Conservation (phyloP, 2,113 vertebrate species). For the Dascyllus trimaculatus region DNA sequence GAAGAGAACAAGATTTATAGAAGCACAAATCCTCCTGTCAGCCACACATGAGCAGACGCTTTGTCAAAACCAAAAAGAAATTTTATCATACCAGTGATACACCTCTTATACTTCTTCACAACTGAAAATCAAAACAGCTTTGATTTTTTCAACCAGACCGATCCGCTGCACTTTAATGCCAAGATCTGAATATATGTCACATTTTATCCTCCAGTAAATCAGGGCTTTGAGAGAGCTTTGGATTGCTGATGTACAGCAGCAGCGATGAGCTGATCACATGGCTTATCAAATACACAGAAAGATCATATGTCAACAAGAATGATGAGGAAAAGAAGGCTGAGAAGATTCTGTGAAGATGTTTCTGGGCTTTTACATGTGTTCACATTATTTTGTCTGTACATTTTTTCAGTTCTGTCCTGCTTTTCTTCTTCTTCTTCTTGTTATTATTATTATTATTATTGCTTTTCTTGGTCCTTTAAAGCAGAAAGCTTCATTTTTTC, state of each 20-base stretch:
- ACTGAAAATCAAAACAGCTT: not conserved
- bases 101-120: not conserved
- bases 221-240: not conserved
- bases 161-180: not conserved
- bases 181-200: not conserved
- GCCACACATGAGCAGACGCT: not conserved
- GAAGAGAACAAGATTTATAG: constrained; percentile 1
- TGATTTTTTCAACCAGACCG: not conserved
- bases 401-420: no score
- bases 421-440: no score
- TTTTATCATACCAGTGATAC: not conserved
- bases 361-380: not conserved
- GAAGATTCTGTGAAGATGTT: not conserved
- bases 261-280: constrained; percentile 13
- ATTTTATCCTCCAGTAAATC: not conserved
- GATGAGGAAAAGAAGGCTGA: not conserved
- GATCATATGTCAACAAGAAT: constrained; percentile 4
- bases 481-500: not conserved
- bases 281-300: constrained; percentile 1
- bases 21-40: constrained; percentile 3
- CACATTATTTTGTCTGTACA: not conserved
- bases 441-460: not conserved
- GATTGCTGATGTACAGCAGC: not conserved
- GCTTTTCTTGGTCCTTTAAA: not conserved
- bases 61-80: not conserved